Percentiles rank a stretch among this genome's conserved stretches.
phyloP scores from a whole-genome alignment of 1,140 invertebrate genomes.

The Anastrepha ludens region DNA sequence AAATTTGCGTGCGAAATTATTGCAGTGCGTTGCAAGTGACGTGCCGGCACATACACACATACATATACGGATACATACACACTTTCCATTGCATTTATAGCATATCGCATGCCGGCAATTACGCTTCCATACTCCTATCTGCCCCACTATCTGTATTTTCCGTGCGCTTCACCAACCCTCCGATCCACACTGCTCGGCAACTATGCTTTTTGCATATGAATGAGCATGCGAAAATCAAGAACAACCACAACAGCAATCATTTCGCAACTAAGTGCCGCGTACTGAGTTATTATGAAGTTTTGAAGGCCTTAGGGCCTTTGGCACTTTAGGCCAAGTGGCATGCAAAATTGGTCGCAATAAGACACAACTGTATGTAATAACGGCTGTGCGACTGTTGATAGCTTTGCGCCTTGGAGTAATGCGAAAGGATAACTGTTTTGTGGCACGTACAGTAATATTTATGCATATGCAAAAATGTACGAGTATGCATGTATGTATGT shows the following conservation, averaged over 20 bases:
- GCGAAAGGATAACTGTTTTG: slow-evolving; percentile 50
- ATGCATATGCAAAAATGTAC: not conserved
- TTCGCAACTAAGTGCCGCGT: not conserved
- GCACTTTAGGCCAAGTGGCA: slow-evolving; percentile 46
- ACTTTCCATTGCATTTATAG: slow-evolving; percentile 6
- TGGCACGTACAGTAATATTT: slow-evolving; percentile 29
- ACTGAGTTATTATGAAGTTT: slow-evolving; percentile 41
- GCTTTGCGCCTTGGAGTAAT: not conserved
- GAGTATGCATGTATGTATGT: too few relatives aligned
- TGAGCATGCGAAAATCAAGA: not conserved
- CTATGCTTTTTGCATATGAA: slow-evolving; percentile 42
- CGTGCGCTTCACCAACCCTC: not conserved
- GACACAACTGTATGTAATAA: not conserved
- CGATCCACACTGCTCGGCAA: not conserved
- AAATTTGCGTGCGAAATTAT: slow-evolving; percentile 11
- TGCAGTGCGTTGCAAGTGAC: not conserved
- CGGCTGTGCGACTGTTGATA: not conserved
- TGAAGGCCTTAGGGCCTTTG: slow-evolving; percentile 45
- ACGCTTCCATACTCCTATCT: slow-evolving; percentile 23
- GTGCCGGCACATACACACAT: not conserved
- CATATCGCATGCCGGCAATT: slow-evolving; percentile 16
- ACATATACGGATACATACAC: not conserved
- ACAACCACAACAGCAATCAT: not conserved
- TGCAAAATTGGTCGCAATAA: slow-evolving; percentile 35
- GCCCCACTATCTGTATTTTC: not conserved